Conservation (phyloP, 2,888 invertebrate genomes). For the Odontothrips loti region DNA sequence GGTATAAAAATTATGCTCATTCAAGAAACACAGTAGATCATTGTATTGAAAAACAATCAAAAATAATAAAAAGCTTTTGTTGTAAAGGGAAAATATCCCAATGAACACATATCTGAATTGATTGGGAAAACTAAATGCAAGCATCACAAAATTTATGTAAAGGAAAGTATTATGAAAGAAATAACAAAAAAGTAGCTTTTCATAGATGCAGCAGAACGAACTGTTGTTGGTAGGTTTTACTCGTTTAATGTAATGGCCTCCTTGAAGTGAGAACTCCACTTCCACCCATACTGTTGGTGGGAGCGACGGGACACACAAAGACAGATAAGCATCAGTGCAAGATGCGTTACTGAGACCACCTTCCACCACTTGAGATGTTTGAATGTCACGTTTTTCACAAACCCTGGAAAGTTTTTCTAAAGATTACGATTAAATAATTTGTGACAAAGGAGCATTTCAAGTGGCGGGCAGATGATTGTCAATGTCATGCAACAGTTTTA, state of each 20-base stretch:
- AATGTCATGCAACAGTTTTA: background rate
- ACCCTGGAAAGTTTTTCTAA: too few species aligned
- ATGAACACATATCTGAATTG: conserved; percentile 27
- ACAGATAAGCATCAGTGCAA: conserved; percentile 21
- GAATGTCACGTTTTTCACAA: background rate
- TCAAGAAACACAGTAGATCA: conserved; percentile 32
- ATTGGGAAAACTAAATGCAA: conserved; percentile 30
- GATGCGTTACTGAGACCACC: background rate
- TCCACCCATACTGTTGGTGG: conserved; percentile 75
- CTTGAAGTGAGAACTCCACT: conserved; percentile 95
- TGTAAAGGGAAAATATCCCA: conserved; percentile 30
- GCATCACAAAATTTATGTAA: conserved; percentile 34
- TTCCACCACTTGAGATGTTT: background rate
- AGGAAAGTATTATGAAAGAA: conserved; percentile 37
- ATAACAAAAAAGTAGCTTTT: conserved; percentile 36
- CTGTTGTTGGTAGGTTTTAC: conserved; percentile 52
- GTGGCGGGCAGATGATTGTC: background rate
- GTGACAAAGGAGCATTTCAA: background rate
- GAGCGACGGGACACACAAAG: conserved; percentile 31
- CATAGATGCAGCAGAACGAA: conserved; percentile 29
- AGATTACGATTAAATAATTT: too few species aligned
- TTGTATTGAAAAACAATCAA: conserved; percentile 35
- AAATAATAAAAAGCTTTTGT: conserved; percentile 37
- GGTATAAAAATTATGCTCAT: conserved; percentile 33
- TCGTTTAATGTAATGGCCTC: conserved; percentile 87